Evolutionary conservation across 2,113 vertebrate genomes (phyloP).

Genomic region (Syrmaticus mikado): DNA sequence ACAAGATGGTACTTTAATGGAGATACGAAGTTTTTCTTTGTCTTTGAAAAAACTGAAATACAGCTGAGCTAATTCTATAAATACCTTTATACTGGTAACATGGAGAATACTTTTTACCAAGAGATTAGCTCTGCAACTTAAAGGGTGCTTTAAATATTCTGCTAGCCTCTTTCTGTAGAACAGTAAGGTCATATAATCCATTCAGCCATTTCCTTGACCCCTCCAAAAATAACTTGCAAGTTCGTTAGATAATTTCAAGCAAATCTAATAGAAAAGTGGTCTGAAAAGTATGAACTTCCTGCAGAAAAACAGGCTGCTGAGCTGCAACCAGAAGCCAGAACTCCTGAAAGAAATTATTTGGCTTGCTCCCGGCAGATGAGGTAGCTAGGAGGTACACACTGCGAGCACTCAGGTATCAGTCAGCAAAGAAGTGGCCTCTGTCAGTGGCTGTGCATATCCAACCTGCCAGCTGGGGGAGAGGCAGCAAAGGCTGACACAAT

Average conservation of each 20-base stretch:
- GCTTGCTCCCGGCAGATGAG: background rate
- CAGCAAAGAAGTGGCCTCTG: background rate
- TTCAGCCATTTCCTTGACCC: background rate
- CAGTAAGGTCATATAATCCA: background rate
- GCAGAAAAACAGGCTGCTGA: background rate
- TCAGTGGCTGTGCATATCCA: rapidly evolving
- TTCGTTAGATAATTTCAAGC: background rate
- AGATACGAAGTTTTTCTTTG: background rate
- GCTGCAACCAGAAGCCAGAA: background rate
- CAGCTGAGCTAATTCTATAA: background rate
- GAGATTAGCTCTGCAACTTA: background rate
- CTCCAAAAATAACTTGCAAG: background rate
- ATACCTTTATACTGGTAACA: background rate
- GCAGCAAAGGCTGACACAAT: background rate
- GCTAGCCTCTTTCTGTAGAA: background rate
- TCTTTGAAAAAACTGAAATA: background rate
- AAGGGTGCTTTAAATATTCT: background rate
- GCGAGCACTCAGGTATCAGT: background rate
- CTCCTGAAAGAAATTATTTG: background rate
- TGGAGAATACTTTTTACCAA: background rate
- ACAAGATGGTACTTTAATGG: background rate
- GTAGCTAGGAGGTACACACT: background rate
- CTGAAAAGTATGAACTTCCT: background rate
- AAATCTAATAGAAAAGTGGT: background rate
- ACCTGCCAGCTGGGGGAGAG: background rate